Evolutionary conservation across 2,888 invertebrate genomes (phyloP), one percentile per base, ranked within the genome.

Genomic region (Cepaea hortensis): DNA sequence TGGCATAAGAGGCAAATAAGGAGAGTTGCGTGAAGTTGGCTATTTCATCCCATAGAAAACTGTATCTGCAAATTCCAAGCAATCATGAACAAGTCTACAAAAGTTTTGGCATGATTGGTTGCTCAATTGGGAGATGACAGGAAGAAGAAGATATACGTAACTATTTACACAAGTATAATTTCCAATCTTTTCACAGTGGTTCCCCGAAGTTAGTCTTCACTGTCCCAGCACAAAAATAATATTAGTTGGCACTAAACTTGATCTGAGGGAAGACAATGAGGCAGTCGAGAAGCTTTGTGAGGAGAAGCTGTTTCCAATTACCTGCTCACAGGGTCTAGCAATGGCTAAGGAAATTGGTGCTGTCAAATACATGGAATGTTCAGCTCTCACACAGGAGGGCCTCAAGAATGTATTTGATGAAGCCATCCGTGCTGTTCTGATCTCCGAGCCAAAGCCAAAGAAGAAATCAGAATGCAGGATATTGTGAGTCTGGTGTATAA

Each of bases 141-240:
- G 35, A 35, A 35, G 35, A 35, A 35, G 35, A 35, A 35, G 35
- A 35, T 35, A 35, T 35, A 35, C 35, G 35, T 35, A 35, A 35
- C 35, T 35, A 1, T 35, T 35, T 35, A 18, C 9, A 65, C 1
- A 9, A 77, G 15, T 48, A 77, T 20, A 20, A 48, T 81, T 35
- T 20, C 35, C 35, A 35, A 35, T 35, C 35, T 35, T 35, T 81
- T 46, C 13, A 93, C 95, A 97, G 97, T 99, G 99, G 99, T 99
- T 97, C 95, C 99, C 99, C 9, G 99, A 99, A 95, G 99, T 99
- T 85, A 96, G 98, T 95, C 99, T 99, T 95, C 99, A 99, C 95
- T 99, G 99, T 95, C 99, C 99, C n/a, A 97, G 97, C 92, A 99
- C 99, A 90, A 99, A 99, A 87, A 99, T 99, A 93, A 99, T 99